A percentile compares a stretch with the other conserved stretches of the same genome.
These are phyloP conservation scores for Lophius americanus DNA, from an alignment of 2,797 vertebrate species.

Conservation along the genomic window DNA sequence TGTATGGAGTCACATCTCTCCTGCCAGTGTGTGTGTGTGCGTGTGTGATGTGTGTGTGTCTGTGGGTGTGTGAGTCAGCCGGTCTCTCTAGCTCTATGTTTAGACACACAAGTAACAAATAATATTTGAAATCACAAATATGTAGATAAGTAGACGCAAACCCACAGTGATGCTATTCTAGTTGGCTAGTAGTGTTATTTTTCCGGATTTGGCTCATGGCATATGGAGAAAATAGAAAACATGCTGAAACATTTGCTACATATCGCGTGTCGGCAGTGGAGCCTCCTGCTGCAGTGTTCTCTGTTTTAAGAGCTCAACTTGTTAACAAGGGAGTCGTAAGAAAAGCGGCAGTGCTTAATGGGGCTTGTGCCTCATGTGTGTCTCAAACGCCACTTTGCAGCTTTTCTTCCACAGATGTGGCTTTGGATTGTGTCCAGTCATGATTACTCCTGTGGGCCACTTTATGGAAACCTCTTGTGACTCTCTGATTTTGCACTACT, in stretches of 20 bases:
- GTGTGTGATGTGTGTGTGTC: constrained; percentile 6
- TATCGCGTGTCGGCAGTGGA: not conserved
- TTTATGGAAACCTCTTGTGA: not conserved
- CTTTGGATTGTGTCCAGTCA: not conserved
- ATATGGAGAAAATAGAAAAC: not conserved
- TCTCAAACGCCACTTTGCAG: not conserved
- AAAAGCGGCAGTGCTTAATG: too few species aligned
- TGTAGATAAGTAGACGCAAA: not conserved
- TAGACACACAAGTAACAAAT: too few species aligned
- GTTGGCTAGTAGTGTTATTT: not conserved
- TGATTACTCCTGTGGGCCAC: not conserved
- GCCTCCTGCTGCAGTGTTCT: not conserved
- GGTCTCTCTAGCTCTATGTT: not conserved
- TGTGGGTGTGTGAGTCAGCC: constrained; percentile 3
- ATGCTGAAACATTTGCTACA: not conserved
- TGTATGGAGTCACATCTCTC: not conserved
- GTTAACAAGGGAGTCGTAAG: not conserved
- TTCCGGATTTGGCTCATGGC: not conserved
- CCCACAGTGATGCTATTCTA: not conserved
- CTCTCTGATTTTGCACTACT: constrained; percentile 5
- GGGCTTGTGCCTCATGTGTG: too few species aligned
- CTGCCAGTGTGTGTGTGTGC: not conserved
- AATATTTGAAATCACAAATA: not conserved
- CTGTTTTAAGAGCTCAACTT: not conserved
- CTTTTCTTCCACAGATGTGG: not conserved